These are phyloP conservation scores for Phyllotis vaccarum DNA, from an alignment of 2,797 vertebrate genomes.

Conservation along the genomic window DNA sequence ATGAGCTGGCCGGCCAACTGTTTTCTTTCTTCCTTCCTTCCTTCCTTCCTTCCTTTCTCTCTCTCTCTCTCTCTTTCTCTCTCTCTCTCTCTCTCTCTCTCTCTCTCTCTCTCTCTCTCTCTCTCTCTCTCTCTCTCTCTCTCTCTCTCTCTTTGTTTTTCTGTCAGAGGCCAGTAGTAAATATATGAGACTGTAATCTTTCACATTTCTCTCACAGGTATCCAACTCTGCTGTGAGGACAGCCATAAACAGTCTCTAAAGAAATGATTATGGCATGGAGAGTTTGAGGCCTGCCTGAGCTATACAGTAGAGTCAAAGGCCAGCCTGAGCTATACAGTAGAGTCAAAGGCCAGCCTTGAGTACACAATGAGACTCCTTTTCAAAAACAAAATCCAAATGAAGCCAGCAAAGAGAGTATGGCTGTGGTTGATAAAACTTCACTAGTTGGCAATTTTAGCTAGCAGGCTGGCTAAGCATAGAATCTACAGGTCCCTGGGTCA, in stretches of 20 bases:
- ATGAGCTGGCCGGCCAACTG: background rate
- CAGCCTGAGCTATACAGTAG: background rate
- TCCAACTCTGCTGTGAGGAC: background rate
- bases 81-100: too few species aligned
- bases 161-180: conserved; percentile 6
- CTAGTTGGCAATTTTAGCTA: conserved; percentile 5
- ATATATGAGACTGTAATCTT: background rate
- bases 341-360: background rate
- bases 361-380: background rate
- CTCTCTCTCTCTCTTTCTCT: too few species aligned
- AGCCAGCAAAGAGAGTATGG: background rate
- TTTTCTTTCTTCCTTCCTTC: too few species aligned
- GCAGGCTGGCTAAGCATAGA: background rate
- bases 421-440: background rate
- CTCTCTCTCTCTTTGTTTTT: too few species aligned
- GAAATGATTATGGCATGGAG: background rate
- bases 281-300: background rate
- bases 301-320: background rate
- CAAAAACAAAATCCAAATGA: background rate
- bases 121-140: too few species aligned
- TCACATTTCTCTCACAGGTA: background rate
- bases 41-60: too few species aligned
- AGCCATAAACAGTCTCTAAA: background rate
- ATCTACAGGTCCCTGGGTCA: background rate
- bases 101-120: too few species aligned